Percentiles rank a stretch among this genome's conserved stretches.
phyloP scores from a whole-genome alignment of 2,888 invertebrate genomes.

The Heliconius ismenius region DNA sequence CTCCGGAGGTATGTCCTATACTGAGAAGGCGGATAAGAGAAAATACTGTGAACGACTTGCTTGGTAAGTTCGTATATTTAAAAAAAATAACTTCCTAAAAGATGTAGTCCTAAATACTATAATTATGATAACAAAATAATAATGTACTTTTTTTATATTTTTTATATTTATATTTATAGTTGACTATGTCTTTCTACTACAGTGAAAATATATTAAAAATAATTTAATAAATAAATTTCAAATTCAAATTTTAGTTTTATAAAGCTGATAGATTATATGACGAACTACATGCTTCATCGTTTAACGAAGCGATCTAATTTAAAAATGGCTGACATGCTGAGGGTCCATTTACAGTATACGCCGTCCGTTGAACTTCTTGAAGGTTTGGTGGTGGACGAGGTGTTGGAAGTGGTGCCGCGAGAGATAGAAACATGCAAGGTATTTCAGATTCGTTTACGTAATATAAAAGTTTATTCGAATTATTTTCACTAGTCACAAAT shows the following conservation, averaged over 20 bases:
- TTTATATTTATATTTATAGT: too few species aligned
- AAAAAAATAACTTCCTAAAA: background rate
- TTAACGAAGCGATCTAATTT: constrained; percentile 84
- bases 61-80: constrained; percentile 81
- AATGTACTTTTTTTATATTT: too few species aligned
- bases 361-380: constrained; percentile 73
- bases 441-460: background rate
- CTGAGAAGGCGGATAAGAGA: constrained; percentile 92
- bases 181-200: background rate
- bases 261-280: constrained; percentile 87
- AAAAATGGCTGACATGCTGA: constrained; percentile 81
- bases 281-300: constrained; percentile 85
- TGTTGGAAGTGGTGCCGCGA: constrained; percentile 76
- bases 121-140: too few species aligned
- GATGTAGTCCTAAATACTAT: too few species aligned
- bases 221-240: background rate
- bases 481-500: background rate
- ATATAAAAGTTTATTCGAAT: too few species aligned
- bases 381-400: constrained; percentile 69
- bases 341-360: constrained; percentile 76
- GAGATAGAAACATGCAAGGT: constrained; percentile 74
- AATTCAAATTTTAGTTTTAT: constrained; percentile 83
- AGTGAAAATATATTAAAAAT: background rate
- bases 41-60: constrained; percentile 90
- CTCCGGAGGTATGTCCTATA: constrained; percentile 90